Conservation (phyloP, 2,888 invertebrate species). For the Brenthis ino region DNA sequence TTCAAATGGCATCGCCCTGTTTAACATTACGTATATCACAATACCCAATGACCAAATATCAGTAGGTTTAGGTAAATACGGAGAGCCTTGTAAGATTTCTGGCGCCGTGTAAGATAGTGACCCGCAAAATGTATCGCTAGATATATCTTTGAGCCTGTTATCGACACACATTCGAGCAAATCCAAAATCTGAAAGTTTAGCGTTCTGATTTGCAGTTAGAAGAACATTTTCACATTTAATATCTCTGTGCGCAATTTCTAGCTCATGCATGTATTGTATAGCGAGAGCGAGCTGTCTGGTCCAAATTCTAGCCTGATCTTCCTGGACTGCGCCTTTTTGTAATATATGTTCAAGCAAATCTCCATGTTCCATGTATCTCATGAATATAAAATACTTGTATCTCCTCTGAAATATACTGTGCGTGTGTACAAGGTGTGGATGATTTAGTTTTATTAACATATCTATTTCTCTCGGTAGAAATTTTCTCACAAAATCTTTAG, state of each 20-base stretch:
- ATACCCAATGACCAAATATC: constrained; percentile 92
- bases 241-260: constrained; percentile 90
- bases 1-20: constrained; percentile 92
- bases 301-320: constrained; percentile 88
- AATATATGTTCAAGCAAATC: constrained; percentile 88
- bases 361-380: constrained; percentile 88
- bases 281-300: constrained; percentile 86
- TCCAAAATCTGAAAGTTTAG: constrained; percentile 92
- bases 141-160: constrained; percentile 66
- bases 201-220: constrained; percentile 87
- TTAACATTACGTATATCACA: constrained; percentile 91
- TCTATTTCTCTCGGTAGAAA: constrained; percentile 93
- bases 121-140: constrained; percentile 92
- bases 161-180: constrained; percentile 84
- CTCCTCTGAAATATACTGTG: constrained; percentile 89
- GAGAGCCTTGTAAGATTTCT: constrained; percentile 89
- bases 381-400: constrained; percentile 88
- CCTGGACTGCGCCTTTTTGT: constrained; percentile 85
- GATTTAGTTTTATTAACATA: constrained; percentile 88
- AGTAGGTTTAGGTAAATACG: constrained; percentile 87
- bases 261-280: constrained; percentile 88
- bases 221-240: constrained; percentile 93
- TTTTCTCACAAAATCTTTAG: constrained; percentile 89
- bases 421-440: constrained; percentile 90
- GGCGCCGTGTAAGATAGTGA: constrained; percentile 94